Percentiles rank a stretch among this genome's conserved stretches.
Evolutionary conservation across 2,113 vertebrate genomes (phyloP).

Genomic region (Corvus moneduloides): DNA sequence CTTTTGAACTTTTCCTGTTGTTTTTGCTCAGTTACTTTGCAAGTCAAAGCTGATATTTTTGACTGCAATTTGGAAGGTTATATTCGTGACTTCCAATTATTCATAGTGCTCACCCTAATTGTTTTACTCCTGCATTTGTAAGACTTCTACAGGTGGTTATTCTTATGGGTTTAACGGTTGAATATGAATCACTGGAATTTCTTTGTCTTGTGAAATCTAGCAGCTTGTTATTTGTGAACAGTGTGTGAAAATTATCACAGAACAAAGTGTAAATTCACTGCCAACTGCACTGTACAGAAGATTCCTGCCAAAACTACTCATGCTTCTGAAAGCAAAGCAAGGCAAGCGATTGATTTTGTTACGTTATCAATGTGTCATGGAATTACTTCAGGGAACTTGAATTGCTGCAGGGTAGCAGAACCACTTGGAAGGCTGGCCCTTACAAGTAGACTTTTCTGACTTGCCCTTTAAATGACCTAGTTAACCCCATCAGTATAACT

Average conservation of each 20-base stretch:
- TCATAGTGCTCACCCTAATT: background rate
- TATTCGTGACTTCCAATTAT: background rate
- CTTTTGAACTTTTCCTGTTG: background rate
- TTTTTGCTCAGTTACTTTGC: background rate
- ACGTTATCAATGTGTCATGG: background rate
- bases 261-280: background rate
- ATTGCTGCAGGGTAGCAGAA: background rate
- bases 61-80: background rate
- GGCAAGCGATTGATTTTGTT: background rate
- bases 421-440: background rate
- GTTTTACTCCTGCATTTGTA: background rate
- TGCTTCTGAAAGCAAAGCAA: constrained; percentile 15
- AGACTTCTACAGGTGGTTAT: background rate
- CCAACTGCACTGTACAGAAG: background rate
- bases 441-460: background rate
- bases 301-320: background rate
- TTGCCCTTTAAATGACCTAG: background rate
- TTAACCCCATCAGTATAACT: background rate
- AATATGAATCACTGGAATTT: background rate
- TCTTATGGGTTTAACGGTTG: background rate
- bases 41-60: background rate
- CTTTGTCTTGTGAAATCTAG: background rate
- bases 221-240: background rate
- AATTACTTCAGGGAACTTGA: background rate
- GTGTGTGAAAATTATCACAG: background rate